Percentiles rank a stretch among this genome's conserved stretches.
These are phyloP conservation scores for Murina feae DNA, from an alignment of 2,113 vertebrate genomes.

Conservation along the genomic window DNA sequence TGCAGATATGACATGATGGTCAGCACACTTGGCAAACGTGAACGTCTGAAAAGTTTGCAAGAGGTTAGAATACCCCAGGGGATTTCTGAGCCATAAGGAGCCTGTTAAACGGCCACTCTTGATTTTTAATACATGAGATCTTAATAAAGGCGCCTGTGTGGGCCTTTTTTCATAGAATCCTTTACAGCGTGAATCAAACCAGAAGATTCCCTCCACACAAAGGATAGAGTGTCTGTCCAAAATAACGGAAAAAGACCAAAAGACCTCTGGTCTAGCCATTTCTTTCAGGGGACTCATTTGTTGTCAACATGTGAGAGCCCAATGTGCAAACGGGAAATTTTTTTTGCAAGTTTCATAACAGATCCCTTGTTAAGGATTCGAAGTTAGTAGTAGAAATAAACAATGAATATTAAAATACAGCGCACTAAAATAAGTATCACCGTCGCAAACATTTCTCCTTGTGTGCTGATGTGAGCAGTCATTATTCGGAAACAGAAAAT, in stretches of 20 bases:
- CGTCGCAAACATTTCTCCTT: not conserved
- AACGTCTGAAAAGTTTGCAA: not conserved
- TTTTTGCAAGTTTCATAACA: not conserved
- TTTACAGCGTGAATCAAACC: constrained; percentile 10
- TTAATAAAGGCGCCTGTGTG: not conserved
- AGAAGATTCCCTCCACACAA: not conserved
- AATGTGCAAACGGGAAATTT: not conserved
- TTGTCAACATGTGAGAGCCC: not conserved
- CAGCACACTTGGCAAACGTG: not conserved
- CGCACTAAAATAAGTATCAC: not conserved
- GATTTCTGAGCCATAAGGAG: not conserved
- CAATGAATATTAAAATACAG: not conserved
- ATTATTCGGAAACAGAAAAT: constrained; percentile 8
- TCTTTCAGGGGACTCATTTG: not conserved
- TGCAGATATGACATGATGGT: not conserved
- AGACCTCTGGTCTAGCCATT: not conserved
- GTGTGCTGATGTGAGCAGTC: not conserved
- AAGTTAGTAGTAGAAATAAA: not conserved
- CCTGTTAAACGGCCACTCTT: not conserved
- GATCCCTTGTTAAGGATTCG: not conserved
- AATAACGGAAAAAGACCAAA: not conserved
- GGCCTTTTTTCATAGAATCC: constrained; percentile 25
- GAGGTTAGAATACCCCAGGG: constrained; percentile 9
- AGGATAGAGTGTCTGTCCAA: not conserved
- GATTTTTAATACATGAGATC: constrained; percentile 18